These are phyloP conservation scores for Spilogale gracilis DNA, from an alignment of 2,113 vertebrate genomes.

Conservation along the genomic window DNA sequence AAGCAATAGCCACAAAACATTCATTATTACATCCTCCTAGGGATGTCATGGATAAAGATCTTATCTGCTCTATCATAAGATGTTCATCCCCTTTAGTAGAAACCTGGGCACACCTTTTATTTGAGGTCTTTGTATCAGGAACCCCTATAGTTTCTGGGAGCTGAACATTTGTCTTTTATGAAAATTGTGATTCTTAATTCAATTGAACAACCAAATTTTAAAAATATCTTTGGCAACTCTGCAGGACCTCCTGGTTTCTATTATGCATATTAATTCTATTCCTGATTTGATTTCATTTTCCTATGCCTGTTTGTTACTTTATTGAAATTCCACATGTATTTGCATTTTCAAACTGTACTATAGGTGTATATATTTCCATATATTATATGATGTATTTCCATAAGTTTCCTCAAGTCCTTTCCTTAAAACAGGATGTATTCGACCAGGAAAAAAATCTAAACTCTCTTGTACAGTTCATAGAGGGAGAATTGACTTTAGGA, in stretches of 20 bases:
- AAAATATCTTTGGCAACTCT: neutral
- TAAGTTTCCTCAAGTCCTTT: conserved; percentile 31
- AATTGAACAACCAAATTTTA: neutral
- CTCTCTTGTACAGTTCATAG: neutral
- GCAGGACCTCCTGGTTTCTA: neutral
- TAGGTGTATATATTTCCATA: neutral
- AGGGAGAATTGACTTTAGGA: neutral
- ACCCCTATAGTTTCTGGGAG: neutral
- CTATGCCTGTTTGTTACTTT: neutral
- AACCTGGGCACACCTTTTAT: neutral
- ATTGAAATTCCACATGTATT: neutral
- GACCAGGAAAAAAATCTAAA: neutral
- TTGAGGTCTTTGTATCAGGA: neutral
- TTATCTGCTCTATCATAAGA: neutral
- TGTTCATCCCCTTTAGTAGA: neutral
- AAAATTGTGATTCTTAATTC: conserved; percentile 18
- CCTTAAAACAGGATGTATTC: neutral
- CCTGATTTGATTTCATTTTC: neutral
- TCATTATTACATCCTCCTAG: neutral
- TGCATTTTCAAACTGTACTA: neutral
- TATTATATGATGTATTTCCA: neutral
- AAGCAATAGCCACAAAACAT: neutral
- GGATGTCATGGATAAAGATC: neutral
- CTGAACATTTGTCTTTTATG: neutral
- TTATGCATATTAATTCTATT: neutral